Percentiles rank a stretch among this genome's conserved stretches.
These are phyloP conservation scores for Oryctes rhinoceros DNA, from an alignment of 1,140 invertebrate species.

Conservation along the genomic window DNA sequence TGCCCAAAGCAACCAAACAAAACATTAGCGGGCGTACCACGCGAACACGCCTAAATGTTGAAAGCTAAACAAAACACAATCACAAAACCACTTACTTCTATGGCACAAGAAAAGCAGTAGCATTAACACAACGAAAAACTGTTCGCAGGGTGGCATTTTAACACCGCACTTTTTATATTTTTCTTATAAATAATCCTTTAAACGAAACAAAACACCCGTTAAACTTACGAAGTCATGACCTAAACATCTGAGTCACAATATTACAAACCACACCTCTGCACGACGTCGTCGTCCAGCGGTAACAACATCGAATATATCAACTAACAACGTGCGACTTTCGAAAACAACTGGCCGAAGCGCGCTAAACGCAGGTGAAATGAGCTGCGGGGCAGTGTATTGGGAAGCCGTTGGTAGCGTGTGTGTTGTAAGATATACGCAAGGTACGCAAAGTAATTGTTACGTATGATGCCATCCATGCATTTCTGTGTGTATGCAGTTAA, in stretches of 20 bases:
- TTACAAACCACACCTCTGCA: slow-evolving; percentile 7
- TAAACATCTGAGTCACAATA: background rate
- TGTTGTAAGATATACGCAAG: background rate
- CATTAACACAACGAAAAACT: background rate
- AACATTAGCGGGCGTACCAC: background rate
- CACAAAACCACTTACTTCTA: slow-evolving; percentile 16
- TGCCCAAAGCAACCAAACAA: too few species aligned
- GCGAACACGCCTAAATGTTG: background rate
- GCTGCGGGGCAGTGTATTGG: background rate
- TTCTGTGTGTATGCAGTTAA: background rate
- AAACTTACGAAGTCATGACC: background rate
- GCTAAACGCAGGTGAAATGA: background rate
- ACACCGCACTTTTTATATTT: background rate
- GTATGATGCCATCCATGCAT: too few species aligned
- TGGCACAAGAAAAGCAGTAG: slow-evolving; percentile 24
- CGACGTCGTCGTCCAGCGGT: background rate
- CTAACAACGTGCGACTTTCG: background rate
- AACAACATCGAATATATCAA: background rate
- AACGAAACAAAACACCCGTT: background rate
- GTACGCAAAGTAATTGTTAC: background rate
- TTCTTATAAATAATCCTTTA: background rate
- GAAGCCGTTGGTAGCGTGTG: background rate
- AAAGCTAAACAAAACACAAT: slow-evolving; percentile 16
- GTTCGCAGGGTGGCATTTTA: slow-evolving; percentile 15
- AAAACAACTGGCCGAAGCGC: background rate